A percentile compares a stretch with the other conserved stretches of the same genome.
Conservation (phyloP, 2,888 invertebrate species). For the Micoletzkya japonica region DNA sequence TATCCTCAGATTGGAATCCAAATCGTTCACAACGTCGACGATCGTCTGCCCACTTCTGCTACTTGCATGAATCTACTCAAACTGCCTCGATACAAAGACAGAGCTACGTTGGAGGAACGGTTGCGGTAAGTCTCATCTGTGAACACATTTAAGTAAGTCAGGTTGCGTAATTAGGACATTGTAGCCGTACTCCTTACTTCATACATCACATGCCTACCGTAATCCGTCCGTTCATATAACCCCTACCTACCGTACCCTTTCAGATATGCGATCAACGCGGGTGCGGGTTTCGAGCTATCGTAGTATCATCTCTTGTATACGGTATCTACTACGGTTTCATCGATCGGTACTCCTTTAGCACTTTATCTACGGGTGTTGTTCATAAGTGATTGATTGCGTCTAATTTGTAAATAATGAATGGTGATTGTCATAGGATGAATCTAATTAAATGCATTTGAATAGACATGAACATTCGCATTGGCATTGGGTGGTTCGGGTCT, state of each 20-base stretch:
- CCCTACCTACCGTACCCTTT: background rate
- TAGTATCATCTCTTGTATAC: too few relatives aligned
- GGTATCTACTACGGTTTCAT: too few relatives aligned
- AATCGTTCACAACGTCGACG: conserved; percentile 62
- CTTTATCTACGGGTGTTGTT: background rate
- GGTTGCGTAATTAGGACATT: too few relatives aligned
- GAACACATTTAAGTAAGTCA: background rate
- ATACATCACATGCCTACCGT: too few relatives aligned
- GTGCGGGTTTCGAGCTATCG: conserved; percentile 28
- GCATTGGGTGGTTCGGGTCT: background rate
- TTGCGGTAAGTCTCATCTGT: background rate
- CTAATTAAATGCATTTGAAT: conserved; percentile 2
- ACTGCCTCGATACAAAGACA: conserved; percentile 72
- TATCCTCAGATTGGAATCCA: conserved; percentile 20
- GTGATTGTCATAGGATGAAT: background rate
- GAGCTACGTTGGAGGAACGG: background rate
- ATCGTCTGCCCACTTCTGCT: conserved; percentile 91
- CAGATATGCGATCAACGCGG: conserved; percentile 25
- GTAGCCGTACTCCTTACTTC: too few relatives aligned
- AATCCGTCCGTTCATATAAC: too few relatives aligned
- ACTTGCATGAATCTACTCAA: conserved; percentile 98
- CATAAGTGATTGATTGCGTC: background rate
- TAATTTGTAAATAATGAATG: background rate
- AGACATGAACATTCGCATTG: background rate
- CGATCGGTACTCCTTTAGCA: background rate